Evolutionary conservation across 1,140 invertebrate species (phyloP), one percentile per base, ranked within the genome.

Genomic region (Cardiocondyla obscurior): DNA sequence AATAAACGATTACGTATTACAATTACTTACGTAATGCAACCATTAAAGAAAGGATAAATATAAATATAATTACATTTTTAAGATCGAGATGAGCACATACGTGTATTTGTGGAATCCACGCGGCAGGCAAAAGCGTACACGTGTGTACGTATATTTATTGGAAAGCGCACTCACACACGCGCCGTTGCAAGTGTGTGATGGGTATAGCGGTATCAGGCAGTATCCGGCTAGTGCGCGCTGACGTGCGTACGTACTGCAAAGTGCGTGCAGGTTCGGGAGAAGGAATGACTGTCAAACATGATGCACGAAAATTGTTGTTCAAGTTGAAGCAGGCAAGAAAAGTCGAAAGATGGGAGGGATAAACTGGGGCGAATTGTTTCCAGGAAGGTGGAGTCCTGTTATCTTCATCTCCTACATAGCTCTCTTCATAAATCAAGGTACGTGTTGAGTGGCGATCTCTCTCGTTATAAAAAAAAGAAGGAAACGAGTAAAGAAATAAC

Each of bases 361-460:
- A 72, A 95, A 95, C 91, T 96, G 94, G 94, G 92, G 91, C 51
- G 97, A 97, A 92, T 92, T 98, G 69, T 98, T 98, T 93, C 97
- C 97, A 14, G 97, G 96, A 73, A 97, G 95, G 94, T 94, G 95
- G 88, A 97, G 96, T 90, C 95, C 96, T 88, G 90, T 97, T 28
- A 96, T 98, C 88, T 98, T 98, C 93, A 91, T 97, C 33, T 93
- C 97, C 7, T 98, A 98, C 89, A 98, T 98, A 94, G 94, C 94
- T 76, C 94, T 98, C 19, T 97, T 97, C 90, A 96, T 97, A 36
- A 97, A 96, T 91, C 97, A 97, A 96, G 97, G 97, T 97, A 94
- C n/a, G n/a, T 89, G 60, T 74, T 74, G 16, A 49, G n/a, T n/a
- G n/a, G n/a, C n/a, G n/a, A 19, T 65, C 25, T 22, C n/a, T 28